These are phyloP conservation scores for Bellardia pandia DNA, from an alignment of 2,888 invertebrate genomes.

Conservation along the genomic window DNA sequence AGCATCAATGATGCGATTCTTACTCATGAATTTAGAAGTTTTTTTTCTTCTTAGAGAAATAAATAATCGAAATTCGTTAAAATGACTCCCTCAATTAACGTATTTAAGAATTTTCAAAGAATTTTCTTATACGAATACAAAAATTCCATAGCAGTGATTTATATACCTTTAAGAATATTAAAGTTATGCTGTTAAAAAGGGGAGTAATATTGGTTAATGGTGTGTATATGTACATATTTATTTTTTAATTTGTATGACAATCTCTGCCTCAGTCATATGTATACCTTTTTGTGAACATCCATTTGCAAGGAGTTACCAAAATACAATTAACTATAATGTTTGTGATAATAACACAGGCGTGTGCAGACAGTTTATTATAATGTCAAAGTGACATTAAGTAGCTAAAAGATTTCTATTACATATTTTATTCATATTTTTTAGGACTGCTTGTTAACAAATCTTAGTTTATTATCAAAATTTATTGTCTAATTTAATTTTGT, in stretches of 20 bases:
- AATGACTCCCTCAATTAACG: not conserved
- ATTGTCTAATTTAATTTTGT: not conserved
- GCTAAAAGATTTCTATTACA: not conserved
- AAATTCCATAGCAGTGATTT: not conserved
- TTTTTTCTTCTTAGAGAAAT: not conserved
- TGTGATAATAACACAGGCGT: slow-evolving; percentile 82
- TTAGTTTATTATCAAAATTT: slow-evolving; percentile 31
- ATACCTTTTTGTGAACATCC: not conserved
- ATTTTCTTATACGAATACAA: not conserved
- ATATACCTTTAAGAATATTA: not conserved
- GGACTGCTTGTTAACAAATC: not conserved
- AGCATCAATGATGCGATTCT: not conserved
- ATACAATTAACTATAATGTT: slow-evolving; percentile 22
- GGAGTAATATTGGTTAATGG: slow-evolving; percentile 34
- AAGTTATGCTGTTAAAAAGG: slow-evolving; percentile 4
- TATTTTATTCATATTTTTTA: slow-evolving; percentile 6
- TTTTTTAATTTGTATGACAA: slow-evolving; percentile 49
- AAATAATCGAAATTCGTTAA: not conserved
- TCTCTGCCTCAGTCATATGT: slow-evolving; percentile 31
- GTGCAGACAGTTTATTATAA: slow-evolving; percentile 82
- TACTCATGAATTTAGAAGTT: slow-evolving; percentile 15
- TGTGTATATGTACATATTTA: slow-evolving; percentile 4
- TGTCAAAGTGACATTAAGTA: slow-evolving; percentile 71
- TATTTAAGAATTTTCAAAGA: not conserved
- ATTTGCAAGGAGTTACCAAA: not conserved